Evolutionary conservation across 1,140 invertebrate species (phyloP), one percentile per base, ranked within the genome.

Genomic region (Matsumurasca onukii): DNA sequence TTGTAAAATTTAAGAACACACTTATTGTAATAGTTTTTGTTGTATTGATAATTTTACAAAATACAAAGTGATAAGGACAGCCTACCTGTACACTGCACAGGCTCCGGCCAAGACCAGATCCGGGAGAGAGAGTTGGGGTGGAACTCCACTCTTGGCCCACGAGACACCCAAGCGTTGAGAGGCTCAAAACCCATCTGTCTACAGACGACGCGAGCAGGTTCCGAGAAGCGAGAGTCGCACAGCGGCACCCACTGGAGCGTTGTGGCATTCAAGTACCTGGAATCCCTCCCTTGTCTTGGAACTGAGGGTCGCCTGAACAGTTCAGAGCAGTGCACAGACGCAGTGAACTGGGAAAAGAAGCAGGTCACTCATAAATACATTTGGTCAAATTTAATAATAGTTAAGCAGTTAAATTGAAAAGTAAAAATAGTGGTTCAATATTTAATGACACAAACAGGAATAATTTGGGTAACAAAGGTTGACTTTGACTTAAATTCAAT

Each of bases 231-330:
- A 59, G 86, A 85, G 82, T 99, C 98, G 80, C 98, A 99, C 77
- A 98, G 89, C 0, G 98, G 94, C 45, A 98, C 92, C 95, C 96
- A 98, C 78, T 98, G 95, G 12, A 94, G 80, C 0, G 95, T 97
- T 2, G 97, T 98, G 66, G 82, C 84, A 78, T 99, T 99, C 77
- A 93, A 99, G 74, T 97, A 91, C 81, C 99, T 94, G 31, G 99
- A 79, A 76, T 98, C 99, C 39, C 90, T 91, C 84, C 91, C 55
- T 22, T 59, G 25, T 59, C 3, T 27, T 86, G 86, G 80, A 74
- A 20, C 80, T 80, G 12, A n/a, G 81, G 74, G 66, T 84, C 81
- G 65, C 82, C 80, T 71, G 79, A 78, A 67, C 91, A 94, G 73
- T 90, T 88, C 70, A 85, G 84, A 51, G 87, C 86, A 51, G 90